Conservation (phyloP, 2,888 invertebrate species). For the Aspidiotus destructor region DNA sequence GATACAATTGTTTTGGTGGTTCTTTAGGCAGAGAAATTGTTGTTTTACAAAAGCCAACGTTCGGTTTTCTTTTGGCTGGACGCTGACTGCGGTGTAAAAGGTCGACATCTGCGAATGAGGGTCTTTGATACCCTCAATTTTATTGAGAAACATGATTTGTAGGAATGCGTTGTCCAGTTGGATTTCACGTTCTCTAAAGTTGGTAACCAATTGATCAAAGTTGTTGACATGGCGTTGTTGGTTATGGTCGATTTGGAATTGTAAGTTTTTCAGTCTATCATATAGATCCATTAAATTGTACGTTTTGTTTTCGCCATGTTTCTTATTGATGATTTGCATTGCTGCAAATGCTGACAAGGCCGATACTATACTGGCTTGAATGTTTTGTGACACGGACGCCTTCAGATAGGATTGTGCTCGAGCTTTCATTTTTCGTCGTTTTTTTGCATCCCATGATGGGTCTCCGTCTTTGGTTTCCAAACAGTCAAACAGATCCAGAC, state of each 20-base stretch:
- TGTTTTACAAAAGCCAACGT: not conserved
- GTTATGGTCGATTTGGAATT: not conserved
- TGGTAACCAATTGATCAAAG: not conserved
- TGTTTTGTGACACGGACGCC: not conserved
- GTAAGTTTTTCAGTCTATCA: not conserved
- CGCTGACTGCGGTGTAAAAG: not conserved
- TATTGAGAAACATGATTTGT: not conserved
- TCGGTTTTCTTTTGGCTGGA: not conserved
- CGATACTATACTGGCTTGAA: not conserved
- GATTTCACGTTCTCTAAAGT: not conserved
- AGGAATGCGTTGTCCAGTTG: not conserved
- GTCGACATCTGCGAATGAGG: not conserved
- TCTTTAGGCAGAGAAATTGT: not conserved
- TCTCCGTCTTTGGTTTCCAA: conserved; percentile 47
- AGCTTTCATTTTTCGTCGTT: not conserved
- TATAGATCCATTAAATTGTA: not conserved
- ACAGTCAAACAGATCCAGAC: not conserved
- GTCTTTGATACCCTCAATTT: not conserved
- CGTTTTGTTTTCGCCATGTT: not conserved
- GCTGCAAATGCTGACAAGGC: not conserved
- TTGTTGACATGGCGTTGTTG: not conserved
- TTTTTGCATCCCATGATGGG: conserved; percentile 44
- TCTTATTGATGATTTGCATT: not conserved
- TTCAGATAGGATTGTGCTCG: not conserved
- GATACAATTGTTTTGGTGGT: not conserved